Conservation (phyloP, 2,888 invertebrate species). For the Eulithis prunata region DNA sequence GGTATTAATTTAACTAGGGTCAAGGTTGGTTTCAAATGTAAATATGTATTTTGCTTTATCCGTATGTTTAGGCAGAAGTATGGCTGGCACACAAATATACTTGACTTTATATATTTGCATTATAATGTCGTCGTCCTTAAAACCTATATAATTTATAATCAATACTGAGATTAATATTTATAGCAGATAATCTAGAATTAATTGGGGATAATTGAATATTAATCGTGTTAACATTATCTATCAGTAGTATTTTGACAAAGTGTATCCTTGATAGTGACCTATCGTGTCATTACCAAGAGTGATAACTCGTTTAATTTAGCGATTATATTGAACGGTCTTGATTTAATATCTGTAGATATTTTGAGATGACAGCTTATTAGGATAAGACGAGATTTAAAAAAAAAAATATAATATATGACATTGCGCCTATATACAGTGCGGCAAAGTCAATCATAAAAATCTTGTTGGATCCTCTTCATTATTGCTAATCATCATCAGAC, state of each 20-base stretch:
- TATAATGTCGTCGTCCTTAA: slow-evolving; percentile 28
- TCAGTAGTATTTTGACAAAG: slow-evolving; percentile 1
- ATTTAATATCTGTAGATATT: too few species aligned
- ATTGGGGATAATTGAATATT: slow-evolving; percentile 12
- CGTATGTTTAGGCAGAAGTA: slow-evolving; percentile 12
- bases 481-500: too few species aligned
- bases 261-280: slow-evolving; percentile 8
- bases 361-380: too few species aligned
- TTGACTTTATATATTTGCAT: slow-evolving; percentile 23
- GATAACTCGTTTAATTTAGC: background rate
- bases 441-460: too few species aligned
- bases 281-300: background rate
- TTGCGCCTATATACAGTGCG: too few species aligned
- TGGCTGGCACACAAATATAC: slow-evolving; percentile 8
- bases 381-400: too few species aligned
- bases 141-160: slow-evolving; percentile 10
- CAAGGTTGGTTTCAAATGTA: slow-evolving; percentile 11
- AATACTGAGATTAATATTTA: slow-evolving; percentile 14
- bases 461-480: too few species aligned
- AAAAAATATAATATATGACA: too few species aligned
- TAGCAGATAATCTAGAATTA: slow-evolving; percentile 4
- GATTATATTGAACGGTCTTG: background rate
- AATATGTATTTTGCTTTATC: slow-evolving; percentile 21
- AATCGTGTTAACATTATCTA: slow-evolving; percentile 6
- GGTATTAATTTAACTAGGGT: slow-evolving; percentile 3